These are phyloP conservation scores for Oenanthe oenanthe DNA, from an alignment of 2,113 vertebrate genomes.

Conservation along the genomic window DNA sequence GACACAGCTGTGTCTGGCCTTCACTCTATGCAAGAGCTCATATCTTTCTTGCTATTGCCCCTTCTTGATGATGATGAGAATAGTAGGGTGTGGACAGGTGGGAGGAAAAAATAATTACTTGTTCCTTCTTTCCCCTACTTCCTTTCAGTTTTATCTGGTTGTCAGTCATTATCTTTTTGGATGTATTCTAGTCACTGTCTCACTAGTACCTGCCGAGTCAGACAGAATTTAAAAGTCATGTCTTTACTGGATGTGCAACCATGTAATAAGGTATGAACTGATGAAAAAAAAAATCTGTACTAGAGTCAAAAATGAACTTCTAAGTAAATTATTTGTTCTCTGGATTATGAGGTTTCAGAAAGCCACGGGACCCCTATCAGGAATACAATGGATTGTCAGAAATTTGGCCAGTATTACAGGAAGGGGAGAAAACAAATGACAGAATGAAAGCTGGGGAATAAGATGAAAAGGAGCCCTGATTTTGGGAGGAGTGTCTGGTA, in stretches of 20 bases:
- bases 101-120: rapidly evolving
- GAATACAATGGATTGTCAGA: background rate
- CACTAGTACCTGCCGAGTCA: background rate
- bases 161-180: background rate
- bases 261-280: background rate
- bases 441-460: background rate
- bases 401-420: background rate
- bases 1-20: background rate
- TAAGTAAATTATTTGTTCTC: background rate
- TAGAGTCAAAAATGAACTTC: background rate
- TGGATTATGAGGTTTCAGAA: background rate
- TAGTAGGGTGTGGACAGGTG: background rate
- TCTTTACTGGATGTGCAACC: background rate
- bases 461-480: background rate
- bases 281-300: background rate
- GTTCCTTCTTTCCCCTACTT: background rate
- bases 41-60: background rate
- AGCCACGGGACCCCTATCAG: background rate
- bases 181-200: background rate
- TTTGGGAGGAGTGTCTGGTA: background rate
- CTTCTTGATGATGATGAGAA: rapidly evolving
- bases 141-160: background rate
- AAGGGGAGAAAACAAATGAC: background rate
- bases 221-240: background rate
- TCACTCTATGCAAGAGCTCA: background rate